phyloP scores from a whole-genome alignment of 2,113 vertebrate genomes.

The Pogonocichla stellata region DNA sequence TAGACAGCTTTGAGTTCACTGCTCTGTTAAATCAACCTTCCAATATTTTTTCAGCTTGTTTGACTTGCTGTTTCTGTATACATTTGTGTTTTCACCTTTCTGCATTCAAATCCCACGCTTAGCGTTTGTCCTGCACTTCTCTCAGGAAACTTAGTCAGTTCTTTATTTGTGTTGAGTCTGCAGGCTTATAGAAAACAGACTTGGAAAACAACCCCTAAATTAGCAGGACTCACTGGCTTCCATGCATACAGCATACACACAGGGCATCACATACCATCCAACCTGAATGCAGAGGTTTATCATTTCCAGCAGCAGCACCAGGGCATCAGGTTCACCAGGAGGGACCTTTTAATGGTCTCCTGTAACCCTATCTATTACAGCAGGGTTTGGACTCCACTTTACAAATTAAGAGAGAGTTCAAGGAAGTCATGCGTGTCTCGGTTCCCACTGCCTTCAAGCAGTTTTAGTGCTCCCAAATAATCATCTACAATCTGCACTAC shows the following conservation, averaged over 20 bases:
- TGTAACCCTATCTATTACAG: conserved; percentile 35
- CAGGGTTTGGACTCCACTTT: not conserved
- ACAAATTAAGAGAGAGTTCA: conserved; percentile 57
- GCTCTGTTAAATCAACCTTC: conserved; percentile 56
- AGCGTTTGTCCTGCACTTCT: not conserved
- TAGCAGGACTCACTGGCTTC: conserved; percentile 12
- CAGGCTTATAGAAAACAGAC: conserved; percentile 37
- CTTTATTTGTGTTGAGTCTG: conserved; percentile 55
- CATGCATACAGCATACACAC: not conserved
- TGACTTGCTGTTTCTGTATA: conserved; percentile 45
- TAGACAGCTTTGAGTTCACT: conserved; percentile 46
- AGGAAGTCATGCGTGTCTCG: conserved; percentile 46
- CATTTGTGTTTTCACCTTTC: conserved; percentile 60
- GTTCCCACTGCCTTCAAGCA: not conserved
- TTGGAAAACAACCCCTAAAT: conserved; percentile 59
- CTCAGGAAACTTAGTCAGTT: conserved; percentile 18
- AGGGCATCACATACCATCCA: not conserved
- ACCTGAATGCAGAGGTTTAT: not conserved
- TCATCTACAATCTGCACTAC: not conserved
- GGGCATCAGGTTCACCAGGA: conserved; percentile 57
- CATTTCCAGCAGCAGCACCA: conserved; percentile 49
- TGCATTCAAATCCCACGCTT: conserved; percentile 24
- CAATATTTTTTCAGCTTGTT: conserved; percentile 68
- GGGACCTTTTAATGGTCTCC: conserved; percentile 41
- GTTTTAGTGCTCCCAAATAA: not conserved